Conservation (phyloP, 2,797 vertebrate species). For the Myotis pilosus region DNA sequence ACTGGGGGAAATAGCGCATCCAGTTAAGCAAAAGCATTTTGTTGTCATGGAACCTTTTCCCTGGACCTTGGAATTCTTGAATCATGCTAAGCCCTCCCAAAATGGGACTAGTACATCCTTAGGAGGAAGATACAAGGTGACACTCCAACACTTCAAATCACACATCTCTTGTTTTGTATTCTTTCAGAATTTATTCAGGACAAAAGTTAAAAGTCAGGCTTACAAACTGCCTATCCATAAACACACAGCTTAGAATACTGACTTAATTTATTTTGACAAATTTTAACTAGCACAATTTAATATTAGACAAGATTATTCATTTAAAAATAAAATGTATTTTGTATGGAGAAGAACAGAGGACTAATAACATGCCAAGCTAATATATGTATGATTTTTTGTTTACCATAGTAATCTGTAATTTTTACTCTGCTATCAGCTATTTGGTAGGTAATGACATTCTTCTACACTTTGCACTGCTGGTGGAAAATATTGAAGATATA, state of each 20-base stretch:
- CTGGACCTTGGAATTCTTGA: neutral
- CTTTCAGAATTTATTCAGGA: neutral
- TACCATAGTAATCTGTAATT: neutral
- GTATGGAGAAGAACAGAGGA: constrained; percentile 17
- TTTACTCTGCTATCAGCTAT: neutral
- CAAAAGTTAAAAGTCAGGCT: neutral
- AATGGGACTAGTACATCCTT: neutral
- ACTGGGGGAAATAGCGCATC: neutral
- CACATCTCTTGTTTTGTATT: neutral
- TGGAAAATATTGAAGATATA: neutral
- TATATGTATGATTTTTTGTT: neutral
- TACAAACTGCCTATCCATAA: neutral
- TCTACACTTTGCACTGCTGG: neutral
- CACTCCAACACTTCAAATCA: neutral
- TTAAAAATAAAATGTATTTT: neutral
- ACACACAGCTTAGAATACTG: neutral
- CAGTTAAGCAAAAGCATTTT: neutral
- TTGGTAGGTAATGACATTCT: neutral
- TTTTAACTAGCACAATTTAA: neutral
- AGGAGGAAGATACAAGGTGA: neutral
- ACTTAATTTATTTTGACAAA: neutral
- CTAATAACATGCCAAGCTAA: neutral
- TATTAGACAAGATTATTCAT: neutral
- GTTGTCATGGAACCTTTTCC: neutral
- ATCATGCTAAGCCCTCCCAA: neutral